These are phyloP conservation scores for Lissocephala sabroskyi DNA, from an alignment of 2,888 invertebrate genomes.

Conservation along the genomic window DNA sequence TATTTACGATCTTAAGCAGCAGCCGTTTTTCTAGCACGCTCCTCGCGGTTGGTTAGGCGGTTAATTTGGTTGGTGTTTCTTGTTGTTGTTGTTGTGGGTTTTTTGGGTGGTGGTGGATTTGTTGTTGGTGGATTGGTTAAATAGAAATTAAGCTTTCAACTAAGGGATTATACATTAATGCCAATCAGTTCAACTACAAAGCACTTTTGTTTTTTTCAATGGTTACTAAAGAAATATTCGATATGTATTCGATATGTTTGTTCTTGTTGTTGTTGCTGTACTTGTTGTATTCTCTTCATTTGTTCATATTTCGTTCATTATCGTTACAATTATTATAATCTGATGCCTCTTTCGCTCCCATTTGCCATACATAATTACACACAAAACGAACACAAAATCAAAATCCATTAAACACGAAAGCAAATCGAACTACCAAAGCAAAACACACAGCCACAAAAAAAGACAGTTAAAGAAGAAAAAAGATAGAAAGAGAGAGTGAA, in stretches of 20 bases:
- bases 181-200: conserved; percentile 56
- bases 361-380: conserved; percentile 66
- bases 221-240: conserved; percentile 26
- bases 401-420: conserved; percentile 17
- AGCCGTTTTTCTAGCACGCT: no score
- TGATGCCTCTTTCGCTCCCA: conserved; percentile 71
- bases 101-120: not conserved
- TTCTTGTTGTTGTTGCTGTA: conserved; percentile 20
- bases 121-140: conserved; percentile 23
- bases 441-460: conserved; percentile 16
- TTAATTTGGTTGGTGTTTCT: conserved; percentile 7
- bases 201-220: conserved; percentile 29
- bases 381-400: conserved; percentile 14
- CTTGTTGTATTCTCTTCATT: conserved; percentile 2
- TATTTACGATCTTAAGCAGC: no score
- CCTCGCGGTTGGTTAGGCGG: no score
- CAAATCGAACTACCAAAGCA: conserved; percentile 14
- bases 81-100: conserved; percentile 6
- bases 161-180: conserved; percentile 29
- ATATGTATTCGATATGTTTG: no score
- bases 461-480: conserved; percentile 7
- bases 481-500: conserved; percentile 10
- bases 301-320: conserved; percentile 28
- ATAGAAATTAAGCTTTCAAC: conserved; percentile 28
- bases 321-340: conserved; percentile 50